A percentile compares a stretch with the other conserved stretches of the same genome.
phyloP scores from a whole-genome alignment of 1,140 invertebrate species.

The Tetramorium simillimum region DNA sequence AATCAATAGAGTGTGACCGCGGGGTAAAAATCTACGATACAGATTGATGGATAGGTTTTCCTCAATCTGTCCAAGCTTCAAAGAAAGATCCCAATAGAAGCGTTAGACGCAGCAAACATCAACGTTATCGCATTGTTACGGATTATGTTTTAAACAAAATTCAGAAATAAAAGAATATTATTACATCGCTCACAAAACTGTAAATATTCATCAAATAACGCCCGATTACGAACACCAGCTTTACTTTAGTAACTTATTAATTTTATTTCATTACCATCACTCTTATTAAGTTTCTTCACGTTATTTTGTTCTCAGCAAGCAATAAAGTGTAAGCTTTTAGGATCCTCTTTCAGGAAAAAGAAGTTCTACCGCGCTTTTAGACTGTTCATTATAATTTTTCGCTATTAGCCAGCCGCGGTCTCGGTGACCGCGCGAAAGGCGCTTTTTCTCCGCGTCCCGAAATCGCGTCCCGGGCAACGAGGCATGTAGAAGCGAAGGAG shows the following conservation, averaged over 20 bases:
- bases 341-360: neutral
- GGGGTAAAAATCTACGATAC: neutral
- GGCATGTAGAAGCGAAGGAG: constrained; percentile 39
- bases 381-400: constrained; percentile 46
- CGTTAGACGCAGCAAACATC: neutral
- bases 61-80: neutral
- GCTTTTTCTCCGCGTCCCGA: constrained; percentile 20
- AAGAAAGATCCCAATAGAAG: neutral
- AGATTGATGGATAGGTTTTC: neutral
- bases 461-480: constrained; percentile 46
- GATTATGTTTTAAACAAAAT: neutral
- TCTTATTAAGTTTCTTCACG: neutral
- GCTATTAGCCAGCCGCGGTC: constrained; percentile 42
- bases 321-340: neutral
- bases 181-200: neutral
- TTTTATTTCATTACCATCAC: neutral
- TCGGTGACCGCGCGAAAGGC: neutral
- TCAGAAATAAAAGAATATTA: neutral
- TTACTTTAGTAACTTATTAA: neutral
- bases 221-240: no score
- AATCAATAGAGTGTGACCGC: neutral
- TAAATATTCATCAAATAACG: neutral
- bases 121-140: neutral
- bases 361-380: neutral
- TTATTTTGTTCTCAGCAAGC: neutral